Evolutionary conservation across 2,888 invertebrate species (phyloP), one percentile per base, ranked within the genome.

Genomic region (Anagyrus pseudococci): DNA sequence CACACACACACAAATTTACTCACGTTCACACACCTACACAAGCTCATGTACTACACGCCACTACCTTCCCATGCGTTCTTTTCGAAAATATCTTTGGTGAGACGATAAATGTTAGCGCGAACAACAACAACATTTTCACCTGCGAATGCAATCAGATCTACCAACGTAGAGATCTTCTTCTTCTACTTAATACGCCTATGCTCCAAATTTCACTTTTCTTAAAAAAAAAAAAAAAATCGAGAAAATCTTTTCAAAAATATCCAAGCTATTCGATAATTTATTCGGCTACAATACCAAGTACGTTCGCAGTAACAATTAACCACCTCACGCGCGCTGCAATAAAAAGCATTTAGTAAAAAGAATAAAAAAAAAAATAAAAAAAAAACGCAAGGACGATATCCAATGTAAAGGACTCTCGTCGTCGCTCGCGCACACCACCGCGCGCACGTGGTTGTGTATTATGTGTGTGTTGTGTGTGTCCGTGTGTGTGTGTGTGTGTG

Each of bases 1-100:
- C 41, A 33, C 10, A 49, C 44, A 58, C 43, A 53, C 53, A 44
- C 17, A 22, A 40, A 53, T 20, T 53, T 62, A 19, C 53, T 25
- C 26, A 4, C 22, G 37, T 54, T 43, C 15, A 37, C 29, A 29
- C 10, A 29, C n/a, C 2, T 37, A 37, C 15, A 37, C 8, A 37
- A 13, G 15, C 15, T 13, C 33, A 13, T 37, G 33, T 15, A 37
- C 13, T 8, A 10, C 33, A 37, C 33, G 33, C 15, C 33, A 13
- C 33, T 13, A 37, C 15, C 10, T 37, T 37, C 8, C 33, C n/a
- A n/a, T n/a, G n/a, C n/a, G n/a, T n/a, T 37, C 15, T 10, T 37
- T 37, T 37, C 8, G 33, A 37, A 13, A 8, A 37, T 29, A 37
- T 8, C 8, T 2, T 37, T 37, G 33, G 33, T 37, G 15, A 13